Percentiles rank a stretch among this genome's conserved stretches.
Evolutionary conservation across 2,797 vertebrate genomes (phyloP).

Genomic region (Anguilla obscura): DNA sequence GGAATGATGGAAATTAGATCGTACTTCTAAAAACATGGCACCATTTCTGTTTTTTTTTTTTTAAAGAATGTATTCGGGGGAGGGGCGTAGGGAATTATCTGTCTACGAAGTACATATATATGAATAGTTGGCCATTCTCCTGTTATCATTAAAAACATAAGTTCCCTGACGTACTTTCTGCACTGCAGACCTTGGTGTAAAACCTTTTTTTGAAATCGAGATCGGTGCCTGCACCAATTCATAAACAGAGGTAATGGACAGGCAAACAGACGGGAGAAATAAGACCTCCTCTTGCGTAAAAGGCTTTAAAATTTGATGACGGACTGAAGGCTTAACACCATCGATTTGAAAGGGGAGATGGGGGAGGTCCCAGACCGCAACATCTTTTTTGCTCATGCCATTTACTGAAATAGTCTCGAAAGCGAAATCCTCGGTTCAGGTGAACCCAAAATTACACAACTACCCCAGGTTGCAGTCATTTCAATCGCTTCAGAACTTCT

Average conservation of each 20-base stretch:
- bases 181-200: neutral
- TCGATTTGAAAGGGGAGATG: neutral
- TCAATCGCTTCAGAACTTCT: neutral
- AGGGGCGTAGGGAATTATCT: neutral
- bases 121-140: neutral
- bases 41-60: neutral
- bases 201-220: neutral
- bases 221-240: neutral
- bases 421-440: neutral
- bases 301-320: conserved; percentile 30
- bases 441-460: neutral
- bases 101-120: neutral
- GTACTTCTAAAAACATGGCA: neutral
- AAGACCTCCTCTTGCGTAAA: conserved; percentile 14
- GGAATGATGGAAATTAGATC: neutral
- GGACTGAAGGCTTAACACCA: conserved; percentile 25
- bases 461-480: neutral
- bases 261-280: neutral
- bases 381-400: conserved; percentile 13
- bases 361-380: neutral
- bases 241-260: conserved; percentile 11
- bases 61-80: neutral
- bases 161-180: neutral
- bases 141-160: conserved; percentile 2
- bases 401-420: neutral